These are phyloP conservation scores for Thymelicus sylvestris DNA, from an alignment of 2,888 invertebrate species.

Conservation along the genomic window DNA sequence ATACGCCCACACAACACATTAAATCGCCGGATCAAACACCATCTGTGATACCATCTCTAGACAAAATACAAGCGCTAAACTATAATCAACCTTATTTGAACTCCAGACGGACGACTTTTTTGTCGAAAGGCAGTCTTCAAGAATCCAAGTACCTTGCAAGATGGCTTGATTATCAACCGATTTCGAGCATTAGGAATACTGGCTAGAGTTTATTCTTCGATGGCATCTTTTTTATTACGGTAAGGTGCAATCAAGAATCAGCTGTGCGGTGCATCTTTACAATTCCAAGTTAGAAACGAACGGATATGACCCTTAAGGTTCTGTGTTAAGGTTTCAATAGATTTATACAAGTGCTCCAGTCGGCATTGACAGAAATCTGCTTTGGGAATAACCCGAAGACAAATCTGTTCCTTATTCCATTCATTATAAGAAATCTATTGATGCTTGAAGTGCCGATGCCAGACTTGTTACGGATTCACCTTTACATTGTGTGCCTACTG, in stretches of 20 bases:
- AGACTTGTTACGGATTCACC: constrained; percentile 22
- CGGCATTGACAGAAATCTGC: background rate
- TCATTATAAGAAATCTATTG: constrained; percentile 26
- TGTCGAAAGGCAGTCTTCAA: constrained; percentile 47
- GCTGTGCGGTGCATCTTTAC: constrained; percentile 60
- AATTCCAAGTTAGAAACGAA: constrained; percentile 34
- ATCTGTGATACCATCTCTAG: constrained; percentile 77
- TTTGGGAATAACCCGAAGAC: constrained; percentile 22
- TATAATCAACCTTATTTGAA: constrained; percentile 45
- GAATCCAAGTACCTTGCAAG: constrained; percentile 37
- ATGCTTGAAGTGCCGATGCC: constrained; percentile 16
- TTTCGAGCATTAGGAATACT: constrained; percentile 2
- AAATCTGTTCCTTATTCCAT: constrained; percentile 28
- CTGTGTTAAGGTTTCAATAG: constrained; percentile 26
- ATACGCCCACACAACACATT: constrained; percentile 80
- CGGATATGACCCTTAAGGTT: constrained; percentile 29
- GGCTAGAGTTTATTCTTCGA: background rate
- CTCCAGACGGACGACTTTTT: constrained; percentile 33
- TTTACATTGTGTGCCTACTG: constrained; percentile 5
- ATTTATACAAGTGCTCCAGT: constrained; percentile 31
- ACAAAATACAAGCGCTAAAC: constrained; percentile 55
- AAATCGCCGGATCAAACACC: constrained; percentile 77
- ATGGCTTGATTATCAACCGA: constrained; percentile 6
- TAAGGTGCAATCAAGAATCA: constrained; percentile 74
- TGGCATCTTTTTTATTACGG: constrained; percentile 43